A percentile compares a stretch with the other conserved stretches of the same genome.
Conservation (phyloP, 2,888 invertebrate genomes). For the Chirona hameri region DNA sequence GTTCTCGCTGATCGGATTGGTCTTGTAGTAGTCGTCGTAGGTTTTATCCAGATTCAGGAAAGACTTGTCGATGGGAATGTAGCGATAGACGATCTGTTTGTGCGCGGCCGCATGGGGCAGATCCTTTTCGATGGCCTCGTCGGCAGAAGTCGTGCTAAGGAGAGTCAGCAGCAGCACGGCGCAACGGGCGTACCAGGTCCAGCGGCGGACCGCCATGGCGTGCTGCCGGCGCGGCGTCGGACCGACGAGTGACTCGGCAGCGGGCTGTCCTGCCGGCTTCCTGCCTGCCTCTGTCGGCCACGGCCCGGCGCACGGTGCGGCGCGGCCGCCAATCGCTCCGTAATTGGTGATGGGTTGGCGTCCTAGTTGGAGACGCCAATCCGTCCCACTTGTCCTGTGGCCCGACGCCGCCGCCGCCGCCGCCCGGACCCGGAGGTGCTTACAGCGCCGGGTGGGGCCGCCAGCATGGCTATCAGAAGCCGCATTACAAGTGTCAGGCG, state of each 20-base stretch:
- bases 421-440: too few relatives aligned
- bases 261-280: too few relatives aligned
- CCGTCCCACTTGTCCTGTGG: not conserved
- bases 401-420: not conserved
- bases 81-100: slow-evolving; percentile 27
- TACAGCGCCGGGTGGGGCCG: too few relatives aligned
- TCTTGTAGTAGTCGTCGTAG: slow-evolving; percentile 5
- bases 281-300: too few relatives aligned
- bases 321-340: not conserved
- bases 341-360: too few relatives aligned
- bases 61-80: slow-evolving; percentile 29
- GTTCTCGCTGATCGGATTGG: not conserved
- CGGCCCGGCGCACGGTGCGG: not conserved
- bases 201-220: not conserved
- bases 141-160: not conserved
- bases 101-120: slow-evolving; percentile 6
- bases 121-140: not conserved
- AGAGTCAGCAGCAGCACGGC: not conserved
- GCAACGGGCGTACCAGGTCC: too few relatives aligned
- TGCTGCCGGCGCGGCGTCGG: not conserved
- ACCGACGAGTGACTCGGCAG: not conserved
- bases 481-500: too few relatives aligned
- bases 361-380: not conserved
- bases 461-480: too few relatives aligned
- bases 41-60: not conserved